Percentiles rank a stretch among this genome's conserved stretches.
Conservation (phyloP, 2,888 invertebrate species). For the Liopterus haemorrhoidalis region DNA sequence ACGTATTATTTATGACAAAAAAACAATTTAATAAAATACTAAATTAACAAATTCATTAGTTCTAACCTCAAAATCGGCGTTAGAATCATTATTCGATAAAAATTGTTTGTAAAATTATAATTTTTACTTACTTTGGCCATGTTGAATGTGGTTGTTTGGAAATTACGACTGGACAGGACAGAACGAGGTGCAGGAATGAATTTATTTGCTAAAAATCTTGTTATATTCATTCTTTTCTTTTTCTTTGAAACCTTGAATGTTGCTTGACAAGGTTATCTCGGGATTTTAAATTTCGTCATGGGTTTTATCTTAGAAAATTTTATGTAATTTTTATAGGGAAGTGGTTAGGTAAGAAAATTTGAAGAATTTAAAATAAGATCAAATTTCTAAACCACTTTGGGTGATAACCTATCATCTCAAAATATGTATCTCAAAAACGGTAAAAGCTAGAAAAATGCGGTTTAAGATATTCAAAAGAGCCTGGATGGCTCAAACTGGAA, state of each 20-base stretch:
- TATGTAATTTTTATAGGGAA: slow-evolving; percentile 16
- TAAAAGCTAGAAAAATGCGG: no score
- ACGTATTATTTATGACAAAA: slow-evolving; percentile 20
- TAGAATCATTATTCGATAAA: no score
- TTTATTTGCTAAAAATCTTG: slow-evolving; percentile 12
- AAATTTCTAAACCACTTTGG: no score
- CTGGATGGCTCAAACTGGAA: no score
- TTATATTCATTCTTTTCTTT: slow-evolving; percentile 26
- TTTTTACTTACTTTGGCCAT: slow-evolving; percentile 31
- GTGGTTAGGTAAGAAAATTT: slow-evolving; percentile 17
- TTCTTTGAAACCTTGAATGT: slow-evolving; percentile 12
- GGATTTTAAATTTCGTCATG: neutral
- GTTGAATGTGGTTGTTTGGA: slow-evolving; percentile 29
- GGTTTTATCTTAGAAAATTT: slow-evolving; percentile 17
- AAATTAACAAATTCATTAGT: slow-evolving; percentile 16
- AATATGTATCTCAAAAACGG: no score
- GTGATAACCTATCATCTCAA: no score
- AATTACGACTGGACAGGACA: slow-evolving; percentile 21
- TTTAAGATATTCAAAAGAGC: no score
- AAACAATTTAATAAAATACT: slow-evolving; percentile 22
- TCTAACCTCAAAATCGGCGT: no score
- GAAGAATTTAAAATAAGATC: slow-evolving; percentile 26
- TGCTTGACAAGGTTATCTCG: no score
- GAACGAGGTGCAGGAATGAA: slow-evolving; percentile 15
- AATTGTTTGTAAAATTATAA: slow-evolving; percentile 4